Base-by-base conservation (phyloP, 2,113 vertebrate species). In the Eulemur macaco region DNA sequence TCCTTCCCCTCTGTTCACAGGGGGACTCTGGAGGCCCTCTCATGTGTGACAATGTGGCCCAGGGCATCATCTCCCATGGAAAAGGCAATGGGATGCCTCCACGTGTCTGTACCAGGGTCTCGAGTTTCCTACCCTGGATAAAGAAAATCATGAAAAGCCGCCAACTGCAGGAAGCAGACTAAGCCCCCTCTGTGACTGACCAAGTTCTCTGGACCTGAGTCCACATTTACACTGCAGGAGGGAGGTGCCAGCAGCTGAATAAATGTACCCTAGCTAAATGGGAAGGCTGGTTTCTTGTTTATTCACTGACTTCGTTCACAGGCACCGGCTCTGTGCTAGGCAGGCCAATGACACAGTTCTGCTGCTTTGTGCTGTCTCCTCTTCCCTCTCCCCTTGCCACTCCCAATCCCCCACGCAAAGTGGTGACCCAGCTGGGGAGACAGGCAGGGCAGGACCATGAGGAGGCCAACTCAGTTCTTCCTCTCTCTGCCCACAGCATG, bases 71-170 rank as follows among this genome's bases (percentile, higher is more conserved):
- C 8, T 95, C 91, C 45, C 86, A 76, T 56, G 95, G 85, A 29
- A 0, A 0, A 8, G 0, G 0, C 0, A 0, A 76, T 42, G 69
- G 93, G 2, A 34, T 0, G 4, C 0, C 95, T 20, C 97, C 97
- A 21, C 1, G 5, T 0, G 76, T 12, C 71, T 97, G 0, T 60
- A 98, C 95, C 42, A 97, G 86, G 76, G 10, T 96, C 20, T 76
- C 90, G 5, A 69, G 5, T 31, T 98, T 90, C 60, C 18, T 96
- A n/a, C 31, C 1, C n/a, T 98, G 97, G 96, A 97, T 98, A 86
- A 95, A 77, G 39, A 15, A 94, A 66, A 96, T 15, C 5, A 94
- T 96, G 77, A 91, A 63, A 54, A 1, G 0, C 1, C 21, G 0
- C 64, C 29, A 56, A 80, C 3, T 29, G 3, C 21, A 77, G 25